Conservation (phyloP, 2,797 vertebrate genomes). For the Silurus aristotelis region DNA sequence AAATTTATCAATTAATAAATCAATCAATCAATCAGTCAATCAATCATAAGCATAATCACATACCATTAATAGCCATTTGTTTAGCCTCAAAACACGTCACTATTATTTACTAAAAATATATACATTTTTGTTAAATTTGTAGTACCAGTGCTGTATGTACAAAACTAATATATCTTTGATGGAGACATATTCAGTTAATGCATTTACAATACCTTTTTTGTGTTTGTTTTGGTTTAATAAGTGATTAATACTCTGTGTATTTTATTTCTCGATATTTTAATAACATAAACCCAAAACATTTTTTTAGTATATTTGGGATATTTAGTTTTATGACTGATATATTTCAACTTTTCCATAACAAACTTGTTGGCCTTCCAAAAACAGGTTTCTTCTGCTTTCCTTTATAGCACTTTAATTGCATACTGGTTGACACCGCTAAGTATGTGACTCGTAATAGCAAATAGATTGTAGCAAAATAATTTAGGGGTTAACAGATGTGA, state of each 20-base stretch:
- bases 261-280: not conserved
- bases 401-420: not conserved
- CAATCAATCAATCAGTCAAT: not conserved
- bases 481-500: not conserved
- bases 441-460: not conserved
- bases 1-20: constrained; percentile 22
- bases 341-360: not conserved
- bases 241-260: not conserved
- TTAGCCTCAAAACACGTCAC: not conserved
- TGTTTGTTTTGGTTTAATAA: too few relatives aligned
- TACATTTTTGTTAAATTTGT: not conserved
- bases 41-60: not conserved
- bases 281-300: not conserved
- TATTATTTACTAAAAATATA: not conserved
- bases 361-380: not conserved
- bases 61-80: not conserved
- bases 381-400: not conserved
- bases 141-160: not conserved
- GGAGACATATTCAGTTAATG: not conserved
- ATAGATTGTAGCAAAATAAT: not conserved
- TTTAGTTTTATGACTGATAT: not conserved
- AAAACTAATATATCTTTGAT: not conserved
- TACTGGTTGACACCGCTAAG: not conserved
- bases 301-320: not conserved
- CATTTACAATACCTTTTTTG: too few relatives aligned